Conservation (phyloP, 2,113 vertebrate genomes). For the Myotis lucifugus region DNA sequence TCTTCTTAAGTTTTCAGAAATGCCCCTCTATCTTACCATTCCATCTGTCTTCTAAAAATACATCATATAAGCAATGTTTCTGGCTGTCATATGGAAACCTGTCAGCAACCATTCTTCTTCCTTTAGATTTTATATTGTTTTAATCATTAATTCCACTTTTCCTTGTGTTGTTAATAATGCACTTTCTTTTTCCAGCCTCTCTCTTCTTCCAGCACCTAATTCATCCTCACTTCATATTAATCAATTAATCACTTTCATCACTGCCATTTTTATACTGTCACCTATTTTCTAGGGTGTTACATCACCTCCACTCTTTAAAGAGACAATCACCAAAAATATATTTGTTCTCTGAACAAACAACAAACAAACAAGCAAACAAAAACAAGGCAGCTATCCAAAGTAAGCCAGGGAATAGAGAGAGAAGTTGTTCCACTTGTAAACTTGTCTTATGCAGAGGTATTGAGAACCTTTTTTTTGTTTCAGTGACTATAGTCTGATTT, state of each 20-base stretch:
- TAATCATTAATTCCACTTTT: conserved; percentile 24
- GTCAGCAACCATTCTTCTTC: not conserved
- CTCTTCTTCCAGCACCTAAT: conserved; percentile 60
- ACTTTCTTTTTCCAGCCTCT: conserved; percentile 68
- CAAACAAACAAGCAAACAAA: not conserved
- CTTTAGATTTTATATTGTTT: conserved; percentile 40
- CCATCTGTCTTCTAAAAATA: not conserved
- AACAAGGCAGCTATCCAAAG: not conserved
- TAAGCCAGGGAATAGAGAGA: not conserved
- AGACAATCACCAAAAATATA: conserved; percentile 57
- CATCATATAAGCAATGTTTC: not conserved
- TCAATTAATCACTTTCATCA: conserved; percentile 67
- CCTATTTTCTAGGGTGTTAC: not conserved
- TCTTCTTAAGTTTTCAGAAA: conserved; percentile 36
- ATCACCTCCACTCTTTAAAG: conserved; percentile 74
- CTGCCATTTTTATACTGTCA: conserved; percentile 74
- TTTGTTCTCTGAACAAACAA: conserved; percentile 30
- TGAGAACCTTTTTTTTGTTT: not conserved
- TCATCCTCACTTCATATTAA: conserved; percentile 53
- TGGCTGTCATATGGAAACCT: not conserved
- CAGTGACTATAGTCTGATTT: not conserved
- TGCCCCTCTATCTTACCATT: not conserved
- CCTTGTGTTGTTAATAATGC: conserved; percentile 14
- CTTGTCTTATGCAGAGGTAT: not conserved
- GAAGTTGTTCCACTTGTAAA: not conserved